Evolutionary conservation across 1,140 invertebrate genomes (phyloP).

Genomic region (Mizuhopecten yessoensis): DNA sequence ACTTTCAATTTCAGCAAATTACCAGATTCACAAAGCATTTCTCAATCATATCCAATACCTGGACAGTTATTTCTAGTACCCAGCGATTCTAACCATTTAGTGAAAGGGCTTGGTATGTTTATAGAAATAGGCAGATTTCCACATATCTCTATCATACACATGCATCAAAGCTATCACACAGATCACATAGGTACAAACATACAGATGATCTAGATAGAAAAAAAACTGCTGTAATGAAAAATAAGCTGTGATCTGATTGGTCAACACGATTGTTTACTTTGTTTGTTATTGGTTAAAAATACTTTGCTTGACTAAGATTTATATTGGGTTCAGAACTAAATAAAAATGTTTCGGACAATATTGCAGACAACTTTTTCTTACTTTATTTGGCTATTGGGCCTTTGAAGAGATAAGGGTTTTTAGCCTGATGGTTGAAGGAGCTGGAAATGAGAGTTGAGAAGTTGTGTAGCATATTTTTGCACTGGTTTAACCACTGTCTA

Average conservation of each 20-base stretch:
- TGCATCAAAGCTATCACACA: neutral
- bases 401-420: neutral
- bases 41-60: neutral
- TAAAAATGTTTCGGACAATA: neutral
- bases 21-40: neutral
- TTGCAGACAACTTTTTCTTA: neutral
- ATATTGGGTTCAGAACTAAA: neutral
- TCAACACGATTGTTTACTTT: neutral
- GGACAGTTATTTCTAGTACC: neutral
- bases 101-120: neutral
- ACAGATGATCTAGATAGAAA: conserved; percentile 8
- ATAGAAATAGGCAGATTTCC: neutral
- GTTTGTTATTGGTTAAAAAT: neutral
- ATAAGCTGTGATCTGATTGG: neutral
- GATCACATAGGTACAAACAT: neutral
- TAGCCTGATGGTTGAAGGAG: no score
- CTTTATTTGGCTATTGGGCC: neutral
- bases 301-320: neutral
- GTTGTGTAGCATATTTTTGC: no score
- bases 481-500: no score
- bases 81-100: neutral
- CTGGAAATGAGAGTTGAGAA: no score
- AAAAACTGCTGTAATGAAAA: no score
- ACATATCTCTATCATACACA: neutral
- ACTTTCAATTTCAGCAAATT: neutral